These are phyloP conservation scores for Centropus bengalensis DNA, from an alignment of 2,113 vertebrate species.

Conservation along the genomic window DNA sequence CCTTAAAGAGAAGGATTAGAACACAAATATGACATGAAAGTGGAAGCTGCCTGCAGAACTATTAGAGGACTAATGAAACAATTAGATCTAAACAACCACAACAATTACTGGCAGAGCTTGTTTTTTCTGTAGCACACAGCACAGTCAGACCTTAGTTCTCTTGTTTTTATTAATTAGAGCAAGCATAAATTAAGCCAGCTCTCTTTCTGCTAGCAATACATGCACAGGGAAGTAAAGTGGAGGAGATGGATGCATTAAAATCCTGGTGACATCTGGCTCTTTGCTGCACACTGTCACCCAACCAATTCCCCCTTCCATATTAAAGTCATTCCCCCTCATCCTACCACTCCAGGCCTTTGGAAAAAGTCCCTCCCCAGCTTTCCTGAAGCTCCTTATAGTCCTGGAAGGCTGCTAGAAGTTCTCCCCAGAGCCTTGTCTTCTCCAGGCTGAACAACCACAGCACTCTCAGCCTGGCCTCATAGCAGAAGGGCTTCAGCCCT, in stretches of 20 bases:
- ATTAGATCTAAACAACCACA: slow-evolving; percentile 63
- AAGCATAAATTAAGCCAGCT: slow-evolving; percentile 49
- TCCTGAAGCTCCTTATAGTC: too few relatives aligned
- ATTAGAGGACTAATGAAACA: slow-evolving; percentile 72
- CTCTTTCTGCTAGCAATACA: background rate
- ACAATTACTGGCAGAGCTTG: slow-evolving; percentile 50
- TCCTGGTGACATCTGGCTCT: background rate
- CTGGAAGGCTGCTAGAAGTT: too few relatives aligned
- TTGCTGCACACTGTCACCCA: background rate
- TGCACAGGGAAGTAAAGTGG: background rate
- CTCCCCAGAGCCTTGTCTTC: too few relatives aligned
- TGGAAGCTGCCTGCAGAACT: slow-evolving; percentile 66
- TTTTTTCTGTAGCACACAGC: slow-evolving; percentile 7
- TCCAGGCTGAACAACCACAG: too few relatives aligned
- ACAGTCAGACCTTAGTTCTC: slow-evolving; percentile 10
- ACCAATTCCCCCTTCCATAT: too few relatives aligned
- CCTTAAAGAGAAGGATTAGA: slow-evolving; percentile 46
- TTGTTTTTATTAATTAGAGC: slow-evolving; percentile 59
- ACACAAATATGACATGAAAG: slow-evolving; percentile 43
- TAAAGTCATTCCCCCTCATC: too few relatives aligned
- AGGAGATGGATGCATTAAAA: background rate
- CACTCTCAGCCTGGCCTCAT: too few relatives aligned
- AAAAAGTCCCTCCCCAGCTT: too few relatives aligned
- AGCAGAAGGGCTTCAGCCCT: too few relatives aligned
- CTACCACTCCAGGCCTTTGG: too few relatives aligned